These are phyloP conservation scores for Pachydiplax longipennis DNA, from an alignment of 2,888 invertebrate species.

Conservation along the genomic window DNA sequence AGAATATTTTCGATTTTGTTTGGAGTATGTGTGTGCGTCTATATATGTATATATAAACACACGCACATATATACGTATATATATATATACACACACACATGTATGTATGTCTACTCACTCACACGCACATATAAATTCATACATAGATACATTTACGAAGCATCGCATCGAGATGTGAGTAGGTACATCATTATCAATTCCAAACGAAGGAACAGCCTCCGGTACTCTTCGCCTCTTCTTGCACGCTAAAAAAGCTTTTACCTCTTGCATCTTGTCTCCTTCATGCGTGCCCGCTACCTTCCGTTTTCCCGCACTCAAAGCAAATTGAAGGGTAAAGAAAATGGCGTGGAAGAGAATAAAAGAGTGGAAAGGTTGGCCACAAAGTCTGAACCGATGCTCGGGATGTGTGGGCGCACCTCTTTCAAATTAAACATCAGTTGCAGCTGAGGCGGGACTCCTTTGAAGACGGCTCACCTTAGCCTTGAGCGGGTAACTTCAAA, in stretches of 20 bases:
- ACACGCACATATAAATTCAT: no score
- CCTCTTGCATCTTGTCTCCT: background rate
- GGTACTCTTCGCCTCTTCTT: background rate
- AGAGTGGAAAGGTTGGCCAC: slow-evolving; percentile 47
- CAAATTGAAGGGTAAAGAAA: background rate
- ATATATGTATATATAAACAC: no score
- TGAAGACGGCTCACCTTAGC: slow-evolving; percentile 45
- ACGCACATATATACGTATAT: background rate
- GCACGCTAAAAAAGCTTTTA: background rate
- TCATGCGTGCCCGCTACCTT: background rate
- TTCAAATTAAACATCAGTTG: slow-evolving; percentile 52
- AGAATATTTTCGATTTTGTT: background rate
- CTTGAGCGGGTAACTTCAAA: slow-evolving; percentile 46
- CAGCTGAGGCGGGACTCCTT: slow-evolving; percentile 48
- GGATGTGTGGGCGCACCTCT: slow-evolving; percentile 19
- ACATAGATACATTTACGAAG: background rate
- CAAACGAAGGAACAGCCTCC: background rate
- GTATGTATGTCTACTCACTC: no score
- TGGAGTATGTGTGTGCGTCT: no score
- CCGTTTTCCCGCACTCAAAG: background rate
- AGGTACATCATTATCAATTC: background rate
- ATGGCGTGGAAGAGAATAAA: slow-evolving; percentile 47
- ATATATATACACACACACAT: no score
- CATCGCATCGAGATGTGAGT: background rate
- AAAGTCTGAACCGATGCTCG: slow-evolving; percentile 20